Evolutionary conservation across 2,888 invertebrate genomes (phyloP), one percentile per base, ranked within the genome.

Genomic region (Plebejus melissa): DNA sequence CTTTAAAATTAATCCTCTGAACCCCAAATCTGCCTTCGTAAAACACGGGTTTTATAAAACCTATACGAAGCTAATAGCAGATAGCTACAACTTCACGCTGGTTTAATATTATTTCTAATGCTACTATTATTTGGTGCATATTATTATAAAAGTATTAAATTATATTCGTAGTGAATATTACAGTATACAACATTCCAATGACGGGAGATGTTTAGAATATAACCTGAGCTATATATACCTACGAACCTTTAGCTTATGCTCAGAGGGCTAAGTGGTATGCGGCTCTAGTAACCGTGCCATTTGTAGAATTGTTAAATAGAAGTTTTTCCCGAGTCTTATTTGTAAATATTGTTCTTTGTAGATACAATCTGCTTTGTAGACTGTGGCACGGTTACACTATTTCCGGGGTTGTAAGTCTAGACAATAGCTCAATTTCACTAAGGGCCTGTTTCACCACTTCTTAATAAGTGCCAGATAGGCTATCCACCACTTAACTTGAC

Each of bases 341-440:
- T 91, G 90, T 91, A 90, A 88, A 91, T 91, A 91, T 80, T 78
- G 81, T 84, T 82, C 82, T 81, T 81, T 79, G 78, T 83, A 83
- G 83, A 79, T 69, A 78, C 69, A 57, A 36, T 74, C n/a, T 72
- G 69, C 50, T 74, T 69, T 16, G 36, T 41, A 70, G 82, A 78
- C 81, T 77, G 78, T 88, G 91, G 87, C 93, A 91, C 91, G 91
- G 93, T 90, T 88, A 88, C 88, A 84, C 87, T 88, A 82, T 88
- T 90, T 90, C 91, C 88, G 85, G 91, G 93, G 93, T 93, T 93
- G 92, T 90, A 88, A 85, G 88, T 88, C 83, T 91, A 93, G 90
- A 84, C 89, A 89, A 91, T 92, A 93, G 91, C 91, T 92, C 89
- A 90, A 89, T 90, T 87, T 77, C 72, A 72, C 46, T 72, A 32